phyloP scores from a whole-genome alignment of 2,888 invertebrate species.

The Eurois occulta region DNA sequence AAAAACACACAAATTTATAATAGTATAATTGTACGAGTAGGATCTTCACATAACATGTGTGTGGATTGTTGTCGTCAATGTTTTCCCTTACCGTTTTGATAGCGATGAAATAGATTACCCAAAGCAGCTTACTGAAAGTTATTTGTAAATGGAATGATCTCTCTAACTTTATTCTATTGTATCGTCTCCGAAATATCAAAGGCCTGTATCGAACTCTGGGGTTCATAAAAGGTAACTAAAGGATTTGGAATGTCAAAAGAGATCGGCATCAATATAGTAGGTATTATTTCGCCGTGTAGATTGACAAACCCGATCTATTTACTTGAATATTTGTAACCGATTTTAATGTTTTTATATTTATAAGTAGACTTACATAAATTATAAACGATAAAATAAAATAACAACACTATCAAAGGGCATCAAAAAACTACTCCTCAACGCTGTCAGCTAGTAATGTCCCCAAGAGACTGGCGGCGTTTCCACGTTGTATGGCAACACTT shows the following conservation, averaged over 20 bases:
- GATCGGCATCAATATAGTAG: constrained; percentile 4
- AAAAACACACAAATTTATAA: too few species aligned
- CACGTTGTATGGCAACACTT: too few species aligned
- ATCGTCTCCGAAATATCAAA: constrained; percentile 21
- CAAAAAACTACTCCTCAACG: too few species aligned
- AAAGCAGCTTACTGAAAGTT: constrained; percentile 10
- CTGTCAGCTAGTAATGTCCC: too few species aligned
- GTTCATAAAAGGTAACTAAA: constrained; percentile 18
- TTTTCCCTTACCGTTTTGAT: background rate
- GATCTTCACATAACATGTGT: background rate
- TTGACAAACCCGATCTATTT: background rate
- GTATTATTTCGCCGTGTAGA: background rate
- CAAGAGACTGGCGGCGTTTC: too few species aligned
- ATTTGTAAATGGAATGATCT: constrained; percentile 3
- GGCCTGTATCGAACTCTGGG: background rate
- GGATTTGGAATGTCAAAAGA: constrained; percentile 24
- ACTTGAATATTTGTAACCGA: background rate
- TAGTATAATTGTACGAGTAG: too few species aligned
- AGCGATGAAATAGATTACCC: background rate
- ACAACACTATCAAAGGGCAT: too few species aligned
- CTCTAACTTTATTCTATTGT: constrained; percentile 14
- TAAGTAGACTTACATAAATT: background rate
- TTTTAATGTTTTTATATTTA: background rate
- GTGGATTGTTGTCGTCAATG: background rate
- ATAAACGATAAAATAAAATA: too few species aligned